These are phyloP conservation scores for Drosophila tanythrix DNA, from an alignment of 2,888 invertebrate genomes.

Conservation along the genomic window DNA sequence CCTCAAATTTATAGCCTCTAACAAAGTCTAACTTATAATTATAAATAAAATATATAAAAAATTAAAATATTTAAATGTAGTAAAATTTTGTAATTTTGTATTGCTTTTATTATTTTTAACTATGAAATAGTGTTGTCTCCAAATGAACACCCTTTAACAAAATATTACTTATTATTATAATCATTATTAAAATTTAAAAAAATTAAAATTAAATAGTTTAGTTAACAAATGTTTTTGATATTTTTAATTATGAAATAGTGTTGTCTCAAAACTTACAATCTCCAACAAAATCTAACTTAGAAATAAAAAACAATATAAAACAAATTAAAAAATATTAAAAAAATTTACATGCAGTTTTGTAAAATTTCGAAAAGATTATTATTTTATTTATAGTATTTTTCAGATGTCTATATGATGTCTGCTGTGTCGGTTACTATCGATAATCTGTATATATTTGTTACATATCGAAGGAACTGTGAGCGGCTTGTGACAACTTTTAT, in stretches of 20 bases:
- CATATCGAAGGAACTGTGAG: background rate
- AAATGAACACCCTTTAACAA: background rate
- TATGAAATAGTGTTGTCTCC: background rate
- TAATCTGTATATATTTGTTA: background rate
- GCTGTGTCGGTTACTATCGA: background rate
- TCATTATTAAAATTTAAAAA: background rate
- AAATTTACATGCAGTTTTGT: background rate
- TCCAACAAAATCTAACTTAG: background rate
- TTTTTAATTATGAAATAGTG: background rate
- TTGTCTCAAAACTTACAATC: background rate
- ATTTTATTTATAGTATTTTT: background rate
- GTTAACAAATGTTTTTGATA: background rate
- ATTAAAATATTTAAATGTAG: background rate
- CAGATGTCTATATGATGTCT: background rate
- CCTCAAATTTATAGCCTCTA: background rate
- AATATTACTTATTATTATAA: background rate
- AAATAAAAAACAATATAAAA: background rate
- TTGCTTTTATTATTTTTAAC: background rate
- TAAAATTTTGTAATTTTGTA: background rate
- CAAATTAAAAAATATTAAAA: background rate
- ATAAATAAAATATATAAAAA: background rate
- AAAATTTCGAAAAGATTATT: background rate
- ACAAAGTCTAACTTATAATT: background rate
- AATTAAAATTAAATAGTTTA: background rate
- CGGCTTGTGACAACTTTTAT: background rate